Evolutionary conservation across 2,888 invertebrate genomes (phyloP), one percentile per base, ranked within the genome.

Genomic region (Sarcophaga rosellei): DNA sequence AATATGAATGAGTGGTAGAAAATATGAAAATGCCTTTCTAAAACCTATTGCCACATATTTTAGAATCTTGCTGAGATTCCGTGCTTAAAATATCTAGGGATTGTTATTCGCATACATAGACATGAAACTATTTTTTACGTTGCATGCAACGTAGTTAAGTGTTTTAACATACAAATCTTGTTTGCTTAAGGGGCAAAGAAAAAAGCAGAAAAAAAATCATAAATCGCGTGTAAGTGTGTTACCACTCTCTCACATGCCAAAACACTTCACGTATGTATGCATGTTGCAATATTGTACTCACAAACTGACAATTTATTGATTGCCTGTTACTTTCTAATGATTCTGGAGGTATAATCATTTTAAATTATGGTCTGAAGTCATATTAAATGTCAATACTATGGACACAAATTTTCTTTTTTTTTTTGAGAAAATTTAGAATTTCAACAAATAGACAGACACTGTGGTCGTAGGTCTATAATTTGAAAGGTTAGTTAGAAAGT

Each of bases 321-420:
- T 86, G 78, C 2, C 35, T 86, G 77, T 84, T 81, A 73, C 86
- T 86, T 86, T 86, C 84, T 84, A 86, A 84, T 86, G 78, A 68
- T 84, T 81, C 69, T 25, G 35, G 57, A 68, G 57, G 35, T 35
- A 69, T 69, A 84, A 84, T 84, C 69, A 84, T 75, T 79, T 69
- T 70, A 11, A 25, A 17, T 79, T 79, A 65, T 17, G 57, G 21
- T 47, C 63, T 79, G 45, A 6, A 17, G 53, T 53, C 53, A 15
- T 25, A 2, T 65, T 65, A 23, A n/a, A 61, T 70, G 74, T 70
- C 78, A 74, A 62, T 62, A n/a, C 21, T 12, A 44, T 65, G 45
- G 20, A 4, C 3, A 10, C 35, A 65, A 63, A 8, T 63, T 17
- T 25, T 11, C 6, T n/a, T 15, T 57, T 57, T 57, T 10, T 57